Conservation (phyloP, 2,888 invertebrate species). For the Pollenia amentaria region DNA sequence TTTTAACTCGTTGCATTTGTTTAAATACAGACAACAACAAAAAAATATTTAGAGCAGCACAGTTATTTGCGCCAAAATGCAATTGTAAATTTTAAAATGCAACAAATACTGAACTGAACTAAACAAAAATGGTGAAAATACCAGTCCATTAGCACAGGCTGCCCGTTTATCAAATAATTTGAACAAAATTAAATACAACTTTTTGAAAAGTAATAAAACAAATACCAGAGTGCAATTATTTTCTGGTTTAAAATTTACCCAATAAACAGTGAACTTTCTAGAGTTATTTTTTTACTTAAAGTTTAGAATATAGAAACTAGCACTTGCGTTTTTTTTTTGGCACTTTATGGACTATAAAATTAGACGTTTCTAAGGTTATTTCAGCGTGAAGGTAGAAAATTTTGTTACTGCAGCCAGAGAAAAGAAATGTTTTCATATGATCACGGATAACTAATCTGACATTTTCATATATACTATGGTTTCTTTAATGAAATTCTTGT, state of each 20-base stretch:
- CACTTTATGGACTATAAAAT: no score
- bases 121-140: conserved; percentile 43
- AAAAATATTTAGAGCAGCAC: conserved; percentile 66
- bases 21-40: conserved; percentile 6
- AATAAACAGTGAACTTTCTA: background rate
- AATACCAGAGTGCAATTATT: background rate
- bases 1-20: conserved; percentile 32
- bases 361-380: no score
- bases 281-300: no score
- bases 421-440: no score
- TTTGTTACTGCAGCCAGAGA: no score
- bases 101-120: background rate
- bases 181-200: background rate
- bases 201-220: background rate
- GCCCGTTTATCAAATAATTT: conserved; percentile 44
- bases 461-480: no score
- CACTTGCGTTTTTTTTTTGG: no score
- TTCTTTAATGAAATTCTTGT: no score
- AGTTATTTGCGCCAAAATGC: conserved; percentile 68
- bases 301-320: no score
- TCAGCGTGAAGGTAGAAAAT: no score
- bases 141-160: conserved; percentile 28
- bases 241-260: background rate
- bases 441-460: no score
- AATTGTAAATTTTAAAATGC: conserved; percentile 35